Percentiles rank a stretch among this genome's conserved stretches.
These are phyloP conservation scores for Merops nubicus DNA, from an alignment of 2,113 vertebrate species.

Conservation along the genomic window DNA sequence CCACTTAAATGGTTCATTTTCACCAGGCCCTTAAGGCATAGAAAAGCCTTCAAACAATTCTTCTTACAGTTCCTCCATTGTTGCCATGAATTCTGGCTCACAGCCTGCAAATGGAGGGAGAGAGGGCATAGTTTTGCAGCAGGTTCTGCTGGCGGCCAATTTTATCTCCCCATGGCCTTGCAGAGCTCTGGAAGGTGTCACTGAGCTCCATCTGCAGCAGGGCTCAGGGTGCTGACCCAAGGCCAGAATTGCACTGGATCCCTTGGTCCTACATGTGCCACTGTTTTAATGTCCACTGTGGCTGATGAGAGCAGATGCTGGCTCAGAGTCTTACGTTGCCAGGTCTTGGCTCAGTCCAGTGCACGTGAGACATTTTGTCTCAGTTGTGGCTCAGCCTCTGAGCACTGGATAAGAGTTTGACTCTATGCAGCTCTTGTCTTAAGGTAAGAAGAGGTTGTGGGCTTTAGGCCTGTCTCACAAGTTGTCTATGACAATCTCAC, in stretches of 20 bases:
- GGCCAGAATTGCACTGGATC: not conserved
- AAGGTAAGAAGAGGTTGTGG: not conserved
- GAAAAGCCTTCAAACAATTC: not conserved
- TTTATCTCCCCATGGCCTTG: not conserved
- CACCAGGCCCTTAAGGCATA: not conserved
- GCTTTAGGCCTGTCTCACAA: not conserved
- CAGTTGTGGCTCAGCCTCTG: not conserved
- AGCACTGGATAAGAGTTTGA: not conserved
- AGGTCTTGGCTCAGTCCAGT: not conserved
- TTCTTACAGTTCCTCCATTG: not conserved
- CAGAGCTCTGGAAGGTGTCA: not conserved
- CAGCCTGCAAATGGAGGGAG: not conserved
- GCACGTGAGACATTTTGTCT: not conserved
- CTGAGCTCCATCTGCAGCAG: not conserved
- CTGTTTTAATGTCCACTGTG: not conserved
- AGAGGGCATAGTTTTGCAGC: not conserved
- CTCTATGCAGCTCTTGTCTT: not conserved
- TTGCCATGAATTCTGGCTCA: not conserved
- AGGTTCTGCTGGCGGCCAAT: not conserved
- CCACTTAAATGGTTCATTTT: not conserved
- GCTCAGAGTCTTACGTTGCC: not conserved
- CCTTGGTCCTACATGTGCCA: rapidly evolving
- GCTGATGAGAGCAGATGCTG: not conserved
- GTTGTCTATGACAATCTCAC: not conserved
- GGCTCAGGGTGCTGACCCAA: not conserved